Evolutionary conservation across 37 sponge, comb jelly and placozoan genomes (phyloP).

Genomic region (Chondrilla cf. caribensis): DNA sequence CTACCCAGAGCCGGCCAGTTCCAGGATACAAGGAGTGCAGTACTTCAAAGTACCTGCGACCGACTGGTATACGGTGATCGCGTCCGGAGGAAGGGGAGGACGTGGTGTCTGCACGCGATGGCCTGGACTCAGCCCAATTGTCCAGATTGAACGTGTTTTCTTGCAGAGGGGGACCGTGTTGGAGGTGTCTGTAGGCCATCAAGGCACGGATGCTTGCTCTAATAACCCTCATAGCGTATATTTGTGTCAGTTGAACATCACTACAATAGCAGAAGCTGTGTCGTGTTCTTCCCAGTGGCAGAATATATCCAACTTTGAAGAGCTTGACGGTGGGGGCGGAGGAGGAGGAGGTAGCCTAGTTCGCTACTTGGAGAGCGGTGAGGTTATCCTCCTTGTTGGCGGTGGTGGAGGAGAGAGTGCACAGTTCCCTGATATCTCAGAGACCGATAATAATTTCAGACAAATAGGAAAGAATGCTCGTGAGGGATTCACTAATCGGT

Average conservation of each 20-base stretch:
- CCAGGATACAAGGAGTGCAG: constrained; percentile 60
- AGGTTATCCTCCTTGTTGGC: neutral
- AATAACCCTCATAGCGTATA: neutral
- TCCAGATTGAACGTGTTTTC: neutral
- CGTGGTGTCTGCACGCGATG: constrained; percentile 37
- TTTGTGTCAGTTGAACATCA: neutral
- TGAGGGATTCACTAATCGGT: no score
- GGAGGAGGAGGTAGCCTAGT: constrained; percentile 64
- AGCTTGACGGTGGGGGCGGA: constrained; percentile 41
- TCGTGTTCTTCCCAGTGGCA: constrained; percentile 1
- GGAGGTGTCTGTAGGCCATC: constrained; percentile 46
- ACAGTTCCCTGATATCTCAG: neutral
- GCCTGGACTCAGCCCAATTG: constrained; percentile 22
- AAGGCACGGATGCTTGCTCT: constrained; percentile 45
- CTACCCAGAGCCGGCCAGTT: neutral
- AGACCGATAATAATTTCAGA: neutral
- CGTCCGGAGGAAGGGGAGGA: constrained; percentile 66
- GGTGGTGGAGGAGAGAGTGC: constrained; percentile 48
- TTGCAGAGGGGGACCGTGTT: constrained; percentile 13
- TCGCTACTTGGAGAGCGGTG: no score
- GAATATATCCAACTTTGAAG: neutral
- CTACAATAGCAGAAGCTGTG: neutral
- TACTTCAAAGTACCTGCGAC: constrained; percentile 36
- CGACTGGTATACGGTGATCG: constrained; percentile 43
- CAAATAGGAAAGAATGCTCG: neutral